Conservation (phyloP, 1,140 invertebrate species). For the Aphelenchoides fujianensis region DNA sequence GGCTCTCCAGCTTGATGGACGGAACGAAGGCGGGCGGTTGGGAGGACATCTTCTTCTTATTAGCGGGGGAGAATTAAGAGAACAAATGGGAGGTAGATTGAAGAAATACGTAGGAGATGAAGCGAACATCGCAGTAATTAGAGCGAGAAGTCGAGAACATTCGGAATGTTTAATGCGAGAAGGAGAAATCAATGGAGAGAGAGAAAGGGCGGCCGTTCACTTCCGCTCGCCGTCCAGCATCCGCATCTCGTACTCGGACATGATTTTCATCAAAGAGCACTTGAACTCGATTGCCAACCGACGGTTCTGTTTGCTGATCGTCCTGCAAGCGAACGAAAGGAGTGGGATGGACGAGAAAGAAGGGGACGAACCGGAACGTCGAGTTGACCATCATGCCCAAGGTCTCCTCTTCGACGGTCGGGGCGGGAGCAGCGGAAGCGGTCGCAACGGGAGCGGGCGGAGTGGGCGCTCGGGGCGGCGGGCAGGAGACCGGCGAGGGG, state of each 20-base stretch:
- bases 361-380: not conserved
- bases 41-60: too few relatives aligned
- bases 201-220: too few relatives aligned
- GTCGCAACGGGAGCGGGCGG: not conserved
- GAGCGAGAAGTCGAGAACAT: too few relatives aligned
- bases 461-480: not conserved
- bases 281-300: slow-evolving; percentile 11
- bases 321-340: not conserved
- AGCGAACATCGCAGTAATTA: too few relatives aligned
- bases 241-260: not conserved
- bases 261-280: slow-evolving; percentile 1
- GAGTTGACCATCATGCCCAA: not conserved
- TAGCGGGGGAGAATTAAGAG: too few relatives aligned
- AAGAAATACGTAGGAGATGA: too few relatives aligned
- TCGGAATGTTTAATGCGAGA: too few relatives aligned
- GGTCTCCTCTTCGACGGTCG: not conserved
- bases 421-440: not conserved
- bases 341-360: too few relatives aligned
- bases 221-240: not conserved
- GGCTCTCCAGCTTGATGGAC: too few relatives aligned
- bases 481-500: not conserved
- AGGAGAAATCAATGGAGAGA: too few relatives aligned
- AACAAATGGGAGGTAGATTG: too few relatives aligned
- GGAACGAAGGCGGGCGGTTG: too few relatives aligned
- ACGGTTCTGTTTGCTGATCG: not conserved